These are phyloP conservation scores for Stigmatopora argus DNA, from an alignment of 2,113 vertebrate genomes.

Conservation along the genomic window DNA sequence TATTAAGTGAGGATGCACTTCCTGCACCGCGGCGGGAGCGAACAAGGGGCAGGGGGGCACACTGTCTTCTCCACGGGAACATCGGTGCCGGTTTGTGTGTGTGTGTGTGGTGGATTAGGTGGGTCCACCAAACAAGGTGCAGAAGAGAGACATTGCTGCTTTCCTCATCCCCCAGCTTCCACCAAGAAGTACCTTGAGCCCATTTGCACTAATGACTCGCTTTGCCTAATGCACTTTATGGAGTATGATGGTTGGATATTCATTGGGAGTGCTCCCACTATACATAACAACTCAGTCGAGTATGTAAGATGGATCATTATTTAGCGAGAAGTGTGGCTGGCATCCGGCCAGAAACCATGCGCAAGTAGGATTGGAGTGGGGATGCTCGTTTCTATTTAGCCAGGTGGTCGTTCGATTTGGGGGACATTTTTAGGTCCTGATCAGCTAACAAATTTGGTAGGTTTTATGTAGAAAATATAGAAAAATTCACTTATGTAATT, in stretches of 20 bases:
- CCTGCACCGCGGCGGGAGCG: conserved; percentile 71
- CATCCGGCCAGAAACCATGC: conserved; percentile 36
- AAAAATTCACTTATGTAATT: too few relatives aligned
- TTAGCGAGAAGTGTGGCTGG: conserved; percentile 42
- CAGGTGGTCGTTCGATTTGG: too few relatives aligned
- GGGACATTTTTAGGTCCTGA: too few relatives aligned
- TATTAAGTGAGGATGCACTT: conserved; percentile 99
- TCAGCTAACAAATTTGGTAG: too few relatives aligned
- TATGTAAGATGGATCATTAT: conserved; percentile 40
- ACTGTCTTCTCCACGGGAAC: conserved; percentile 66
- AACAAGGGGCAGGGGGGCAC: conserved; percentile 63
- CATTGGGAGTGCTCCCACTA: conserved; percentile 42
- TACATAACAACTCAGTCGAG: not conserved
- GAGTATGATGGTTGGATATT: conserved; percentile 61
- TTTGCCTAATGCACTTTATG: conserved; percentile 68
- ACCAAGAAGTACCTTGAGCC: conserved; percentile 58
- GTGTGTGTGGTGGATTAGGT: conserved; percentile 39
- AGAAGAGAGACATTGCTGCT: conserved; percentile 24
- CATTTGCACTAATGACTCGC: conserved; percentile 72
- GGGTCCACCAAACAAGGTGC: conserved; percentile 40
- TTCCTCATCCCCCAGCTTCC: conserved; percentile 18
- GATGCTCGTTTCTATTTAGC: conserved; percentile 17
- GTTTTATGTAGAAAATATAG: too few relatives aligned
- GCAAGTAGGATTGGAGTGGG: conserved; percentile 39
- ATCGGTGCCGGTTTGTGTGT: conserved; percentile 25